These are phyloP conservation scores for Melipona bicolor DNA, from an alignment of 2,888 invertebrate species.

Conservation along the genomic window DNA sequence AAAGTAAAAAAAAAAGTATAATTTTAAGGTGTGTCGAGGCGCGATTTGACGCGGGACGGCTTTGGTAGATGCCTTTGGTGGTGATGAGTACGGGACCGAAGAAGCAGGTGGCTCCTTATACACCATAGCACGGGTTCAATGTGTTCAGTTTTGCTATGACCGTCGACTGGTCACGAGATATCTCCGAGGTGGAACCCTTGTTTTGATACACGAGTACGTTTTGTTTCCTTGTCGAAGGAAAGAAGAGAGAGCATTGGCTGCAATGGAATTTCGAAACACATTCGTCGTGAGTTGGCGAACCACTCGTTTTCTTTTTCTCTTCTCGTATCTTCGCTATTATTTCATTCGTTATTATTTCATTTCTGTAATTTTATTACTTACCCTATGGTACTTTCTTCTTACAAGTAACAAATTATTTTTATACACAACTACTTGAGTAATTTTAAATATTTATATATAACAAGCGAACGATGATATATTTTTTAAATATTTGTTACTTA, in stretches of 20 bases:
- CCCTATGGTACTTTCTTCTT: not conserved
- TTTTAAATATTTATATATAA: not conserved
- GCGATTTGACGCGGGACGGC: constrained; percentile 23
- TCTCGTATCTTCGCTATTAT: not conserved
- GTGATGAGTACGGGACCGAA: constrained; percentile 58
- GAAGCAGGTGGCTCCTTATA: constrained; percentile 61
- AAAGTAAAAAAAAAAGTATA: too few species aligned
- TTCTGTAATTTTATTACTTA: not conserved
- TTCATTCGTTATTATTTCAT: not conserved
- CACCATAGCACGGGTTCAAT: constrained; percentile 71
- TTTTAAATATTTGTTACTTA: not conserved
- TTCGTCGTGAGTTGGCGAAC: constrained; percentile 75
- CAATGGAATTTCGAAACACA: constrained; percentile 76
- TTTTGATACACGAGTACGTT: constrained; percentile 31
- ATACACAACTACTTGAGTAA: not conserved
- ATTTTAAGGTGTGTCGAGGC: not conserved
- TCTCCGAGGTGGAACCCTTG: constrained; percentile 31
- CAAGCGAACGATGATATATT: not conserved
- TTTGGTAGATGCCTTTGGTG: constrained; percentile 36
- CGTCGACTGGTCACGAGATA: constrained; percentile 74
- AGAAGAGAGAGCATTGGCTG: constrained; percentile 14
- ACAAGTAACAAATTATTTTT: not conserved
- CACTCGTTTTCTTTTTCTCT: not conserved
- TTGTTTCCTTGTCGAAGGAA: constrained; percentile 23
- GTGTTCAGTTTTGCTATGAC: constrained; percentile 82